Evolutionary conservation across 2,888 invertebrate species (phyloP).

Genomic region (Rugalucina vietnamica): DNA sequence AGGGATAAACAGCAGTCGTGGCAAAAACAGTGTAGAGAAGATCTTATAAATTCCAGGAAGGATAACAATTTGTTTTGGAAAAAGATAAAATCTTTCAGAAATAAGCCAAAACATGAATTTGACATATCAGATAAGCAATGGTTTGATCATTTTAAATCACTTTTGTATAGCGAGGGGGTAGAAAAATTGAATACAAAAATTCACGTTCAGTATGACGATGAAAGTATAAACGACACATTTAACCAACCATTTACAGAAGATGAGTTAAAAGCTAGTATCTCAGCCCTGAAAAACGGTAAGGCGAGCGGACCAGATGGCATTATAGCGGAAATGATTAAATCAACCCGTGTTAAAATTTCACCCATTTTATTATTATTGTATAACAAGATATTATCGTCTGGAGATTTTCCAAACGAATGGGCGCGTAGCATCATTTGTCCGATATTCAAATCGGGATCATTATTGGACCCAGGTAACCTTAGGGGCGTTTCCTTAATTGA

Average conservation of each 20-base stretch:
- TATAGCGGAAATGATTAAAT: background rate
- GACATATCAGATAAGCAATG: background rate
- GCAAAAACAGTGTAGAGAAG: background rate
- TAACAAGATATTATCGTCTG: background rate
- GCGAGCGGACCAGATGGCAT: background rate
- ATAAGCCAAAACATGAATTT: background rate
- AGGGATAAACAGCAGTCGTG: background rate
- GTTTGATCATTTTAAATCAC: background rate
- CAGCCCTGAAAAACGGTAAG: background rate
- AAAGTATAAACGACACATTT: background rate
- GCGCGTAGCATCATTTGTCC: background rate
- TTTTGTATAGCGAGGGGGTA: background rate
- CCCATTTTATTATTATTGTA: background rate
- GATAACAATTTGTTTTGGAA: background rate
- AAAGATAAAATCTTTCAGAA: background rate
- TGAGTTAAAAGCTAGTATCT: background rate
- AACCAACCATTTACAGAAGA: background rate
- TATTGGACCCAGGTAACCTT: background rate
- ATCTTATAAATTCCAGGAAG: background rate
- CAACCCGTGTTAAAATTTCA: background rate
- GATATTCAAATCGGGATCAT: background rate
- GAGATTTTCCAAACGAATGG: background rate
- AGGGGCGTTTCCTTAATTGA: slow-evolving; percentile 5
- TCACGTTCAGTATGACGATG: background rate
- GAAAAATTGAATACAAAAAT: background rate